Conservation (phyloP, 1,140 invertebrate species). For the Bombus haemorrhoidalis region DNA sequence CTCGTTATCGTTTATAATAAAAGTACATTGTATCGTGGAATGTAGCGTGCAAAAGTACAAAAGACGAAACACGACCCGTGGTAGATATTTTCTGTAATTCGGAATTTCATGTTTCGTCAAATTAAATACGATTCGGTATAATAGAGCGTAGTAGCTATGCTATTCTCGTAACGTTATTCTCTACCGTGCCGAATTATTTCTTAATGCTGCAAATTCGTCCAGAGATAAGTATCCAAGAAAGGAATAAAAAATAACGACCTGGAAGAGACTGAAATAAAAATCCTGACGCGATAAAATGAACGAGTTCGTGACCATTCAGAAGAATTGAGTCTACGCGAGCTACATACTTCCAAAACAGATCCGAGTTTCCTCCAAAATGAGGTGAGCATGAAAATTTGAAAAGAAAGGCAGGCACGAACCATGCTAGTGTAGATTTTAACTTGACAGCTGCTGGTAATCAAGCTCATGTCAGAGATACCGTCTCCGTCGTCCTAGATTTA, state of each 20-base stretch:
- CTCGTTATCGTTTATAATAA: not conserved
- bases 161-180: not conserved
- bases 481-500: slow-evolving; percentile 19
- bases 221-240: not conserved
- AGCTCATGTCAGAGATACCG: slow-evolving; percentile 16
- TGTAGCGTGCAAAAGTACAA: not conserved
- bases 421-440: slow-evolving; percentile 16
- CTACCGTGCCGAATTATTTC: not conserved
- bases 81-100: too few relatives aligned
- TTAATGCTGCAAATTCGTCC: not conserved
- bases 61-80: not conserved
- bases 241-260: not conserved
- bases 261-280: not conserved
- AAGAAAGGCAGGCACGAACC: slow-evolving; percentile 23
- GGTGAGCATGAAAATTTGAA: slow-evolving; percentile 4
- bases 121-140: not conserved
- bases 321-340: not conserved
- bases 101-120: too few relatives aligned
- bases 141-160: not conserved
- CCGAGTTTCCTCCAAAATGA: not conserved
- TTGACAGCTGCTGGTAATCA: slow-evolving; percentile 9
- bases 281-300: not conserved
- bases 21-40: not conserved
- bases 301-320: not conserved
- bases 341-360: not conserved